Conservation (phyloP, 2,113 vertebrate species). For the Sinocyclocheilus anophthalmus region DNA sequence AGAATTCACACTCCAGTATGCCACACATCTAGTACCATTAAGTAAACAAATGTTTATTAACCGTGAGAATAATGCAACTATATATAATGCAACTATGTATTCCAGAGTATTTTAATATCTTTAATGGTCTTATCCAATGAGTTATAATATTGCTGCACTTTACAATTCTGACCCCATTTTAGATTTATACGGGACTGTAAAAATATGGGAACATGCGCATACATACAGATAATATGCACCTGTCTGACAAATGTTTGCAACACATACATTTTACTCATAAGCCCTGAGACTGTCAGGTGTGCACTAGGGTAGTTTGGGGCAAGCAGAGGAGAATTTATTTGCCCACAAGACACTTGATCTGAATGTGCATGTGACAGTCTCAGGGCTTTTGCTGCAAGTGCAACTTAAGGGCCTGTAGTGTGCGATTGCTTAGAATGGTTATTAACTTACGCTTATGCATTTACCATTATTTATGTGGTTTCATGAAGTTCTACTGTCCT, state of each 20-base stretch:
- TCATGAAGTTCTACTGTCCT: not conserved
- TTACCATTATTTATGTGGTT: conserved; percentile 13
- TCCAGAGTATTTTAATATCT: not conserved
- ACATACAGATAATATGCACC: not conserved
- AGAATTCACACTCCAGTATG: not conserved
- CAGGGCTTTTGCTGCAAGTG: not conserved
- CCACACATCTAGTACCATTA: not conserved
- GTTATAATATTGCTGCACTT: conserved; percentile 50
- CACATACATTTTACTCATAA: not conserved
- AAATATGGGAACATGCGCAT: not conserved
- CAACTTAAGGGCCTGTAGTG: not conserved
- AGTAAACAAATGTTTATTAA: conserved; percentile 7
- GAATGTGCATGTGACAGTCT: not conserved
- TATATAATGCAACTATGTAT: not conserved
- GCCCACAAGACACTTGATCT: not conserved
- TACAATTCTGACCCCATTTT: not conserved
- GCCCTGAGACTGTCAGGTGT: not conserved
- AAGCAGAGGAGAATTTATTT: not conserved
- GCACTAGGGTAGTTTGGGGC: not conserved
- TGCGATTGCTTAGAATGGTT: not conserved
- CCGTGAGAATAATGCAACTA: not conserved
- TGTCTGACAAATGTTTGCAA: not conserved
- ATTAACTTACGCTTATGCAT: not conserved
- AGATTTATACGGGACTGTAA: not conserved
- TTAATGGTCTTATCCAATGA: not conserved